Percentiles rank a stretch among this genome's conserved stretches.
Conservation (phyloP, 2,113 vertebrate genomes). For the Phoxinus phoxinus region DNA sequence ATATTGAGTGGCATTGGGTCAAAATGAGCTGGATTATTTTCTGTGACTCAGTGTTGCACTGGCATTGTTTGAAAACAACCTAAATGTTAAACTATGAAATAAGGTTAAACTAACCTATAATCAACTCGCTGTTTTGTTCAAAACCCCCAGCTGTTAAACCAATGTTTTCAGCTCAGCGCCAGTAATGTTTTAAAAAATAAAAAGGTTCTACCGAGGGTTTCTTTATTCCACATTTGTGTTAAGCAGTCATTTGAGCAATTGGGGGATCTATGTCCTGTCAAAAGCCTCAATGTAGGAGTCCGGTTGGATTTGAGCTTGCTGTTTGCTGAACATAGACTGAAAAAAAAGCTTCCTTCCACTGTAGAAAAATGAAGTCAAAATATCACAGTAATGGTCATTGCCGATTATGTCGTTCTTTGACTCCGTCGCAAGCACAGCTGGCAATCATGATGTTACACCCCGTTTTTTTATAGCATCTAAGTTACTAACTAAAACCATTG, state of each 20-base stretch:
- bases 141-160: slow-evolving; percentile 23
- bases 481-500: too few relatives aligned
- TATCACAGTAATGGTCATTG: too few relatives aligned
- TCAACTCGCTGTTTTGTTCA: background rate
- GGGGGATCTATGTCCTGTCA: slow-evolving; percentile 2
- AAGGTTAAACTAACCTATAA: slow-evolving; percentile 34
- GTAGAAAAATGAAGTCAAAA: too few relatives aligned
- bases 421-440: too few relatives aligned
- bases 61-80: slow-evolving; percentile 38
- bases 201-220: slow-evolving; percentile 2
- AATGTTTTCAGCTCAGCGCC: background rate
- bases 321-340: background rate
- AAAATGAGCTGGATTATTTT: slow-evolving; percentile 19
- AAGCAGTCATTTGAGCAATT: slow-evolving; percentile 40
- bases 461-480: too few relatives aligned
- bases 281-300: background rate
- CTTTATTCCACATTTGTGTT: slow-evolving; percentile 35
- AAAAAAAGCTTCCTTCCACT: too few relatives aligned
- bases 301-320: background rate
- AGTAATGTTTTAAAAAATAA: slow-evolving; percentile 15
- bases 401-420: too few relatives aligned
- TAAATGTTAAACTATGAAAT: slow-evolving; percentile 25
- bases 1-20: slow-evolving; percentile 30
- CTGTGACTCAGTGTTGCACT: background rate
- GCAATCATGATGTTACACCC: too few relatives aligned